These are phyloP conservation scores for Crossocerus cetratus DNA, from an alignment of 2,888 invertebrate species.

Conservation along the genomic window DNA sequence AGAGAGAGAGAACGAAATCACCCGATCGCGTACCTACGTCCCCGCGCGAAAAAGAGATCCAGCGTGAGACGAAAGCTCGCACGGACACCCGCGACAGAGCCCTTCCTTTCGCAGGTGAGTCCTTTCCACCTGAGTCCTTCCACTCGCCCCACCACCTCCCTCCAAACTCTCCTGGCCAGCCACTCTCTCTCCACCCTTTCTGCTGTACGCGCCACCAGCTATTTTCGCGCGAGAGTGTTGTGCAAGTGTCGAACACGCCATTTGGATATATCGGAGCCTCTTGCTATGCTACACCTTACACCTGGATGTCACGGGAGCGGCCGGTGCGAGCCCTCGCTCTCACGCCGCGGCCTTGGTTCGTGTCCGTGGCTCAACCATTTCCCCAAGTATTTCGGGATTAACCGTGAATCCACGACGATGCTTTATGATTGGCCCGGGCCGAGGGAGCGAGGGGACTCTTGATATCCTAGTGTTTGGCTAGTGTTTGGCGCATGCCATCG, in stretches of 20 bases:
- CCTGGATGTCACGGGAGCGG: neutral
- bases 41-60: neutral
- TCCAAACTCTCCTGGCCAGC: neutral
- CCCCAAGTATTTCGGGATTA: slow-evolving; percentile 38
- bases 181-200: slow-evolving; percentile 26
- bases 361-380: slow-evolving; percentile 13
- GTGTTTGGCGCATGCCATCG: too few relatives aligned
- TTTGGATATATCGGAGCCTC: slow-evolving; percentile 37
- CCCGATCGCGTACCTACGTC: neutral
- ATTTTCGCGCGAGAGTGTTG: slow-evolving; percentile 69
- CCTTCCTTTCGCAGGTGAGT: slow-evolving; percentile 52
- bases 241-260: slow-evolving; percentile 73
- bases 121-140: slow-evolving; percentile 19
- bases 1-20: neutral
- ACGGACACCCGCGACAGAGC: too few relatives aligned
- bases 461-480: neutral
- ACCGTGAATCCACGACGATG: slow-evolving; percentile 11
- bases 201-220: slow-evolving; percentile 56
- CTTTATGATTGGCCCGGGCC: neutral
- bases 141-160: neutral
- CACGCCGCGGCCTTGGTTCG: slow-evolving; percentile 9
- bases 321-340: neutral
- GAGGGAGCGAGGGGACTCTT: slow-evolving; percentile 4
- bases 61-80: slow-evolving; percentile 2
- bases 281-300: neutral